A percentile compares a stretch with the other conserved stretches of the same genome.
Evolutionary conservation across 2,113 vertebrate species (phyloP).

Genomic region (Sterrhoptilus dennistouni): DNA sequence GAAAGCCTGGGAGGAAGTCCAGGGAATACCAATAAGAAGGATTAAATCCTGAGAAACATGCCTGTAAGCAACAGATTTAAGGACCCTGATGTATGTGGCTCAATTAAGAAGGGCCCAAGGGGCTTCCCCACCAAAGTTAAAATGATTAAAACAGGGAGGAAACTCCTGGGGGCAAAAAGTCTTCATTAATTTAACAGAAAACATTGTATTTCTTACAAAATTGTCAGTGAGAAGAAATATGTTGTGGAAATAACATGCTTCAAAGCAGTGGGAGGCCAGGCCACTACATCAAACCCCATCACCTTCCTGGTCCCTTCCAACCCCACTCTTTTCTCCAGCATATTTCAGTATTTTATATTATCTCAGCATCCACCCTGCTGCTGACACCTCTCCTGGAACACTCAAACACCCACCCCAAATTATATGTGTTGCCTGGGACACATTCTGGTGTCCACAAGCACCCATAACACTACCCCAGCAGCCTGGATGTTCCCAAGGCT

Average conservation of each 20-base stretch:
- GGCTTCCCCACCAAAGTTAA: neutral
- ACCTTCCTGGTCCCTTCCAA: neutral
- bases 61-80: neutral
- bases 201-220: neutral
- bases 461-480: fast-evolving
- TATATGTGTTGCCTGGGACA: neutral
- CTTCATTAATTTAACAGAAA: neutral
- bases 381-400: neutral
- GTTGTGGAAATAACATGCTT: neutral
- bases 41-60: neutral
- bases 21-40: neutral
- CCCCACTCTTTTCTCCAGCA: fast-evolving
- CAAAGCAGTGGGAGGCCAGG: neutral
- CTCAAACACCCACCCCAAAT: neutral
- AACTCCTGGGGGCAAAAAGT: neutral
- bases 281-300: neutral
- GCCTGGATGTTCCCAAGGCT: neutral
- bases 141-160: neutral
- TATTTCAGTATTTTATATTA: neutral
- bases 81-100: neutral
- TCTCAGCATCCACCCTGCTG: neutral
- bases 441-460: neutral
- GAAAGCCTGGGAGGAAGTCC: neutral
- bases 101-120: neutral
- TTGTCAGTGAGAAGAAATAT: neutral